Evolutionary conservation across 2,797 vertebrate genomes (phyloP).

Genomic region (Anisognathus igniventris): DNA sequence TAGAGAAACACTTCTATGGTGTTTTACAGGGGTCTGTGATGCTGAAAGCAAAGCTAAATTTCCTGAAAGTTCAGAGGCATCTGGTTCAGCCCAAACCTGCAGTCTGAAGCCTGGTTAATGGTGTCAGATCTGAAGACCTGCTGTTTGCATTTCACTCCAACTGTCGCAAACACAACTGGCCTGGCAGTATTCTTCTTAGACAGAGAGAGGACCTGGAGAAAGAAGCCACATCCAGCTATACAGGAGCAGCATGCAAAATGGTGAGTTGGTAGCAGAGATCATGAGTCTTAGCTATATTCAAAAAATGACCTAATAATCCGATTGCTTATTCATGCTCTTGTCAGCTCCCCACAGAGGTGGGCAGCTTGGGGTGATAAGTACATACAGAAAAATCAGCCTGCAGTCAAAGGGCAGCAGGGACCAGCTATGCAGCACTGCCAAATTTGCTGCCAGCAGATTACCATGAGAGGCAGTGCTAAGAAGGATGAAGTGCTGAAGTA

Average conservation of each 20-base stretch:
- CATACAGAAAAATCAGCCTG: background rate
- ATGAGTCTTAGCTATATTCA: background rate
- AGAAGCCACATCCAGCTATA: background rate
- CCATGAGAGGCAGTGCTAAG: background rate
- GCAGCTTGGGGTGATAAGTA: background rate
- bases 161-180: background rate
- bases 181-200: background rate
- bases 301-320: background rate
- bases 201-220: background rate
- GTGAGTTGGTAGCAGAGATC: background rate
- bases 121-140: background rate
- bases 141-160: background rate
- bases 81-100: background rate
- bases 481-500: conserved; percentile 38
- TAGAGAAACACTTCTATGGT: background rate
- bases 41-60: background rate
- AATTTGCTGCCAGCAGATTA: conserved; percentile 25
- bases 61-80: background rate
- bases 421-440: background rate
- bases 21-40: background rate
- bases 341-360: background rate
- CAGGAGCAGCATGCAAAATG: background rate
- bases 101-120: background rate
- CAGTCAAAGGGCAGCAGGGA: conserved; percentile 6
- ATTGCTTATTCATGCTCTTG: background rate